A percentile compares a stretch with the other conserved stretches of the same genome.
phyloP scores from a whole-genome alignment of 2,797 vertebrate species.

The Thamnophis elegans region DNA sequence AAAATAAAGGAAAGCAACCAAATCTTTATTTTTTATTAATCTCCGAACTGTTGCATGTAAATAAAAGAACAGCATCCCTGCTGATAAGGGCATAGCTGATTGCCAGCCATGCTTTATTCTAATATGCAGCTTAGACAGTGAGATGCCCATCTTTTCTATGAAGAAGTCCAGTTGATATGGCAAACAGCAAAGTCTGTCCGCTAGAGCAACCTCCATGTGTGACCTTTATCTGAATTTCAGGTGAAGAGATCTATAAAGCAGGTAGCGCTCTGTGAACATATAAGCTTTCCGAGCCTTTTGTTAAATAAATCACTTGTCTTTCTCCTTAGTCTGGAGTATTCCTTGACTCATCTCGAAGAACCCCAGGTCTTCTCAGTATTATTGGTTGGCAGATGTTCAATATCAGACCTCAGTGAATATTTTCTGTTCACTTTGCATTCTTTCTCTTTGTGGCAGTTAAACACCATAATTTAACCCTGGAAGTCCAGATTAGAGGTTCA shows the following conservation, averaged over 20 bases:
- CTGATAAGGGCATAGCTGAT: conserved; percentile 34
- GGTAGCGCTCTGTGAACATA: conserved; percentile 27
- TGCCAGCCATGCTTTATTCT: conserved; percentile 7
- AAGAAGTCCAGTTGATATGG: conserved; percentile 21
- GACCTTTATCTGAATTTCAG: conserved; percentile 42
- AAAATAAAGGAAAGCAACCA: not conserved
- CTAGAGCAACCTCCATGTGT: conserved; percentile 21
- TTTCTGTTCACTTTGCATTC: not conserved
- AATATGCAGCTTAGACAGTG: conserved; percentile 1
- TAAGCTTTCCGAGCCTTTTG: conserved; percentile 9
- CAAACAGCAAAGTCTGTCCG: conserved; percentile 21
- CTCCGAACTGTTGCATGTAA: conserved; percentile 30
- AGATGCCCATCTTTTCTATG: conserved; percentile 26
- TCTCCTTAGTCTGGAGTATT: not conserved
- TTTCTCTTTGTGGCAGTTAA: not conserved
- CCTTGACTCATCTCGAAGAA: conserved; percentile 8
- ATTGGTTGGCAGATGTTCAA: not conserved
- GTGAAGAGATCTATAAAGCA: conserved; percentile 39
- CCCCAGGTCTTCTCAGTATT: conserved; percentile 16
- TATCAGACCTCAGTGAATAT: not conserved
- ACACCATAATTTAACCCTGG: not conserved
- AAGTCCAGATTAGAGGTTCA: too few species aligned
- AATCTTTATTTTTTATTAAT: conserved; percentile 40
- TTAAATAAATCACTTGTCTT: not conserved
- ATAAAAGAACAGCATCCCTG: conserved; percentile 46